Evolutionary conservation across 2,797 vertebrate genomes (phyloP).

Genomic region (Lepus townsendii): DNA sequence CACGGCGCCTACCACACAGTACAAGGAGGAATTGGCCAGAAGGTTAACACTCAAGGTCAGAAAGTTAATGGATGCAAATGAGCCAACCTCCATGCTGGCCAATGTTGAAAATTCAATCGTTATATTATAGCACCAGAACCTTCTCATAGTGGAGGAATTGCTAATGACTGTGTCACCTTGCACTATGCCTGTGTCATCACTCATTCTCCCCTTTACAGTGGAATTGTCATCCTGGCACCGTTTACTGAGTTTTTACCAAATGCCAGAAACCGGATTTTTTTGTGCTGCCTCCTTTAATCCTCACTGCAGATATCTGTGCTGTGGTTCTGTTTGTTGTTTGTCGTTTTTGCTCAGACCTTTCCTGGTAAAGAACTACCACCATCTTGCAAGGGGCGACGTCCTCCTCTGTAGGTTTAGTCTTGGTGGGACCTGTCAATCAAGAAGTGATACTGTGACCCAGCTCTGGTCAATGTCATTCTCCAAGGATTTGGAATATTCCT

Average conservation of each 20-base stretch:
- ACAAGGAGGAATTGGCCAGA: background rate
- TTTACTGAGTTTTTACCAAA: background rate
- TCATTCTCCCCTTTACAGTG: background rate
- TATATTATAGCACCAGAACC: background rate
- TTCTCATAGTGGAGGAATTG: background rate
- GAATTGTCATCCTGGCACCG: background rate
- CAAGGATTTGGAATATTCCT: background rate
- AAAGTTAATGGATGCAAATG: constrained; percentile 9
- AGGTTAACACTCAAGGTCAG: constrained; percentile 27
- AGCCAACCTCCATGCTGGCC: background rate
- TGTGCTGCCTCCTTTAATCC: background rate
- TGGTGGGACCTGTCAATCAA: background rate
- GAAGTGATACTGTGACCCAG: background rate
- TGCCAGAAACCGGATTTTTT: background rate
- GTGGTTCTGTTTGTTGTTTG: background rate
- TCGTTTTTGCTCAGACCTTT: background rate
- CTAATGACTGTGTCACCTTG: background rate
- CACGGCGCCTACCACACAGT: background rate
- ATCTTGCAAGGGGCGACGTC: background rate
- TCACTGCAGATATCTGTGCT: background rate
- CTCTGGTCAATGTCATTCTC: background rate
- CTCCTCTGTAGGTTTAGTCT: background rate
- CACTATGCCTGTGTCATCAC: background rate
- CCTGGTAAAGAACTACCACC: background rate
- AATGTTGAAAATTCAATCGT: constrained; percentile 7